These are phyloP conservation scores for Lepus townsendii DNA, from an alignment of 2,797 vertebrate genomes.

Conservation along the genomic window DNA sequence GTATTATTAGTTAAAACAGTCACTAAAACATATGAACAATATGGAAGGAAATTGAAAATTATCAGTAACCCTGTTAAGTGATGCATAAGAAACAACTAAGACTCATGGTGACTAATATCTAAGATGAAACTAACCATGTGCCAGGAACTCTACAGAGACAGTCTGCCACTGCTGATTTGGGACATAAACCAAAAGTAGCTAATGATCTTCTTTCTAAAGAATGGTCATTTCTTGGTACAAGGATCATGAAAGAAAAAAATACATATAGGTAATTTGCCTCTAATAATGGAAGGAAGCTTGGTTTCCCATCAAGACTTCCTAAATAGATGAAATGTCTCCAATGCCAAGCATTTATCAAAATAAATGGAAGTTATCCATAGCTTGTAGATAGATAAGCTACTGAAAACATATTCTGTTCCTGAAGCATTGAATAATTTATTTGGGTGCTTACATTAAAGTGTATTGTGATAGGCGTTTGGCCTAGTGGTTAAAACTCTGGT, in stretches of 20 bases:
- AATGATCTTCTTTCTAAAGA: neutral
- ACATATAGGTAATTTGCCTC: neutral
- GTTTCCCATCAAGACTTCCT: neutral
- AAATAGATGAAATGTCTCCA: neutral
- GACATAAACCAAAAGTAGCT: neutral
- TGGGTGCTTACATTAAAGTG: neutral
- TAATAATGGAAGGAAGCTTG: accelerated
- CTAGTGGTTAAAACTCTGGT: too few species aligned
- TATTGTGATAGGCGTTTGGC: too few species aligned
- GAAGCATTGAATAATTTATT: neutral
- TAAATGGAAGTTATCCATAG: neutral
- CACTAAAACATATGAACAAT: neutral
- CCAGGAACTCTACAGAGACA: neutral
- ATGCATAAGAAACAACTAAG: neutral
- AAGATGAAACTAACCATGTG: neutral
- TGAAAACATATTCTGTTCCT: neutral
- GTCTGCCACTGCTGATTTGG: neutral
- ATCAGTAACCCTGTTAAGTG: neutral
- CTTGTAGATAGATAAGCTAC: neutral
- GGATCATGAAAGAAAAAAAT: too few species aligned
- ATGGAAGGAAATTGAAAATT: neutral
- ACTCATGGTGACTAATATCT: neutral
- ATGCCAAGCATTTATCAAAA: neutral
- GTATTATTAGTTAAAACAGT: neutral
- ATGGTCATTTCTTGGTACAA: neutral